phyloP scores from a whole-genome alignment of 1,140 invertebrate species.

The Pteromalus puparum region DNA sequence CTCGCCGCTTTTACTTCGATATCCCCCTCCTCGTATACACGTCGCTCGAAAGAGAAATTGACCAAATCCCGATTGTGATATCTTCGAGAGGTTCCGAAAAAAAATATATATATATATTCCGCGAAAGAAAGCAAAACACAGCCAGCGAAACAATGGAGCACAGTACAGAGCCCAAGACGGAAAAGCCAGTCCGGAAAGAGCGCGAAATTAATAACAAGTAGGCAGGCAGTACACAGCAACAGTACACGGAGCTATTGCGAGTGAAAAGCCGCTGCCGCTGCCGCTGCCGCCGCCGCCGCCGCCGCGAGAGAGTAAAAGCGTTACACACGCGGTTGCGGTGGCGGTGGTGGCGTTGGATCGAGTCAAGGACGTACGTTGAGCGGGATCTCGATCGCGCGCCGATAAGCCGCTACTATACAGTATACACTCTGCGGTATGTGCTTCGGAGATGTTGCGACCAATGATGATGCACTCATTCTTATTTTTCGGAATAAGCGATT shows the following conservation, averaged over 20 bases:
- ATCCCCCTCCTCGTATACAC: too few relatives aligned
- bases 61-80: conserved; percentile 10
- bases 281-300: not conserved
- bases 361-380: conserved; percentile 55
- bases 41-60: conserved; percentile 41
- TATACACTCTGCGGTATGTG: not conserved
- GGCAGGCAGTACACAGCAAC: too few relatives aligned
- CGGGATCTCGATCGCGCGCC: conserved; percentile 61
- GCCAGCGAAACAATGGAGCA: not conserved
- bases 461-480: not conserved
- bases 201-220: conserved; percentile 3
- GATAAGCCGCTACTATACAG: conserved; percentile 60
- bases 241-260: not conserved
- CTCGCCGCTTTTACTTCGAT: not conserved
- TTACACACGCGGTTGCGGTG: conserved; percentile 14
- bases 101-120: conserved; percentile 2
- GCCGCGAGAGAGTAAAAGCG: conserved; percentile 39
- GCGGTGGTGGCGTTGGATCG: not conserved
- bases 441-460: not conserved
- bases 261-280: conserved; percentile 31
- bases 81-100: not conserved
- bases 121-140: conserved; percentile 1
- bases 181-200: not conserved
- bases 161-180: not conserved
- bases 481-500: too few relatives aligned